These are phyloP conservation scores for Zophobas morio DNA, from an alignment of 1,140 invertebrate genomes.

Conservation along the genomic window DNA sequence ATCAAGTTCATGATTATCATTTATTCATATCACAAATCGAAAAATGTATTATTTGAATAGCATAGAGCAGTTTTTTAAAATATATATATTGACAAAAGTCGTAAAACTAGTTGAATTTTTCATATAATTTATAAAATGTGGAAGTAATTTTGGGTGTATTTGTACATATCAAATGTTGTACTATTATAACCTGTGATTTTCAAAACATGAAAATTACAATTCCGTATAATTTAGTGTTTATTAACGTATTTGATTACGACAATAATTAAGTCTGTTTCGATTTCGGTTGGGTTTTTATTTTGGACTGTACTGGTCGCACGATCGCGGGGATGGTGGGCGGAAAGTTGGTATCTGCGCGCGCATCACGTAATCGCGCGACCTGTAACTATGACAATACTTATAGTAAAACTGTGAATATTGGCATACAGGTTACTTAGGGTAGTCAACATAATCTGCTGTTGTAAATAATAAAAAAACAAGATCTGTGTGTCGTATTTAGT, in stretches of 20 bases:
- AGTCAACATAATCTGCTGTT: conserved; percentile 54
- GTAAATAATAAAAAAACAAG: conserved; percentile 51
- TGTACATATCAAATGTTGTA: conserved; percentile 61
- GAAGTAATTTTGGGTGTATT: conserved; percentile 63
- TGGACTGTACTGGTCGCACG: conserved; percentile 25
- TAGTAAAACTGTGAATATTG: conserved; percentile 59
- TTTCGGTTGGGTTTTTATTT: neutral
- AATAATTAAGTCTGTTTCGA: conserved; percentile 21
- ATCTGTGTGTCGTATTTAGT: conserved; percentile 42
- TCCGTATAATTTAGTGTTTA: conserved; percentile 15
- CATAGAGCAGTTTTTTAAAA: conserved; percentile 39
- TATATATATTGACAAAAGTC: conserved; percentile 56
- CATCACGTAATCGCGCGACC: conserved; percentile 21
- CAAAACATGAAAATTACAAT: conserved; percentile 39
- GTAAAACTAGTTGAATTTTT: conserved; percentile 64
- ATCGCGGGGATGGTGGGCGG: conserved; percentile 19
- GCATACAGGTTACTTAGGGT: conserved; percentile 56
- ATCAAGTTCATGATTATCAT: conserved; percentile 28
- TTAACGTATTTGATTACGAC: conserved; percentile 38
- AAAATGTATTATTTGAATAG: conserved; percentile 40
- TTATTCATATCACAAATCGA: conserved; percentile 45
- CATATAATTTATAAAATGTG: conserved; percentile 64
- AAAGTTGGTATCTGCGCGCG: conserved; percentile 5
- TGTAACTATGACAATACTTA: conserved; percentile 59
- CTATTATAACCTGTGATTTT: conserved; percentile 50